phyloP scores from a whole-genome alignment of 1,140 invertebrate genomes.

The Meloidogyne exigua region DNA sequence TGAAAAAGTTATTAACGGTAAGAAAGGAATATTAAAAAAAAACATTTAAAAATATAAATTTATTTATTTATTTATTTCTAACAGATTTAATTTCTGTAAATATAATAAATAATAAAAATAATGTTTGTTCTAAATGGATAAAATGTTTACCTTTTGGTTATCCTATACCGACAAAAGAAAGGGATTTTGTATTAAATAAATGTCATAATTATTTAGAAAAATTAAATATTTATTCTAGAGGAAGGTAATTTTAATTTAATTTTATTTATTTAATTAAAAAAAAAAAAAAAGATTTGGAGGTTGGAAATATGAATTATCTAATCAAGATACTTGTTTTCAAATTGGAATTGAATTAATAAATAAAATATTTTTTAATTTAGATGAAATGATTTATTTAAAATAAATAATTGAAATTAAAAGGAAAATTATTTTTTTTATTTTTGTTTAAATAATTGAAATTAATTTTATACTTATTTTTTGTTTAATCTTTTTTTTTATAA shows the following conservation, averaged over 20 bases:
- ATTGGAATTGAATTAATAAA: slow-evolving; percentile 35
- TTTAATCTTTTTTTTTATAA: too few species aligned
- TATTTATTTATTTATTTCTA: too few species aligned
- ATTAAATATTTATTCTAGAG: slow-evolving; percentile 46
- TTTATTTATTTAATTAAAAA: too few species aligned
- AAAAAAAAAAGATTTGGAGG: slow-evolving; percentile 44
- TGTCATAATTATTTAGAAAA: slow-evolving; percentile 28
- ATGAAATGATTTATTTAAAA: slow-evolving; percentile 20
- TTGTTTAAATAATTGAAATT: neutral
- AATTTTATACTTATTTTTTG: too few species aligned
- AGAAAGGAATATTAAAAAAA: neutral
- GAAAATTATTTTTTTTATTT: neutral
- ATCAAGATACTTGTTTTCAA: slow-evolving; percentile 48
- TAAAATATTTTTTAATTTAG: slow-evolving; percentile 17
- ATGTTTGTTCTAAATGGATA: slow-evolving; percentile 35
- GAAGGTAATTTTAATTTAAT: slow-evolving; percentile 25
- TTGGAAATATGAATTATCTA: slow-evolving; percentile 53
- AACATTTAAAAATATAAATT: neutral
- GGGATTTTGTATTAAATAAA: slow-evolving; percentile 36
- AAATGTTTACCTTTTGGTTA: slow-evolving; percentile 40
- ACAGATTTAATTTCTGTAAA: slow-evolving; percentile 32
- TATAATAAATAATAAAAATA: slow-evolving; percentile 31
- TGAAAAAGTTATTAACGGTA: slow-evolving; percentile 25
- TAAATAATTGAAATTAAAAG: neutral
- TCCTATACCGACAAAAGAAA: slow-evolving; percentile 42